A percentile compares a stretch with the other conserved stretches of the same genome.
Evolutionary conservation across 1,140 invertebrate genomes (phyloP).

Genomic region (Trichoplusia ni): DNA sequence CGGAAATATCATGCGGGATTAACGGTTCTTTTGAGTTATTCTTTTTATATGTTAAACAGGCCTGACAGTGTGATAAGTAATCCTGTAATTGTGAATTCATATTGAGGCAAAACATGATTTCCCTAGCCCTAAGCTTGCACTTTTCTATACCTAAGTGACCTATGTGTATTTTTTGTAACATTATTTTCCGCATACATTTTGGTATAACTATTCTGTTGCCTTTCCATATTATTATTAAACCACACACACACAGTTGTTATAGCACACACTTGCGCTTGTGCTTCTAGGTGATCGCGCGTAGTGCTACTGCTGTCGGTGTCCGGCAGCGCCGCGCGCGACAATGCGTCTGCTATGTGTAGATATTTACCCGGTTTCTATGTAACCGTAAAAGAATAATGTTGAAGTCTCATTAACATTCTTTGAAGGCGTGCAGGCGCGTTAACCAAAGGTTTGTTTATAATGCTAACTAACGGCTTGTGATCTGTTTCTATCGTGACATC

Average conservation of each 20-base stretch:
- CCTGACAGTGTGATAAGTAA: neutral
- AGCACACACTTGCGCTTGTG: neutral
- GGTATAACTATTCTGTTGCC: constrained; percentile 15
- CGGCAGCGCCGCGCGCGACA: constrained; percentile 6
- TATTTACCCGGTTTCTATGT: constrained; percentile 33
- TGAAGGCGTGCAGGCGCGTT: too few relatives aligned
- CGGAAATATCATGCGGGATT: constrained; percentile 38
- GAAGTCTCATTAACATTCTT: constrained; percentile 33
- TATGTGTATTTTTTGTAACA: constrained; percentile 33
- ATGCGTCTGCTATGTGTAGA: constrained; percentile 29
- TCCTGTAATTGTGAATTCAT: neutral
- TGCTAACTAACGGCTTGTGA: too few relatives aligned
- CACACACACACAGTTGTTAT: neutral
- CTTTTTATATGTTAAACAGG: neutral
- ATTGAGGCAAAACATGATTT: neutral
- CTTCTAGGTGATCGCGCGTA: neutral
- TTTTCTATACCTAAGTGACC: constrained; percentile 37
- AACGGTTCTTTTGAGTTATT: neutral
- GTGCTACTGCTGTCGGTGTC: neutral
- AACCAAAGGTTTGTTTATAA: too few relatives aligned
- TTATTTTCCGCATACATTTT: constrained; percentile 18
- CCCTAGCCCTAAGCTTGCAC: constrained; percentile 26
- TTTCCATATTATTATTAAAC: constrained; percentile 16
- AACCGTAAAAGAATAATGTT: constrained; percentile 30
- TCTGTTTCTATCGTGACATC: too few relatives aligned